Conservation (phyloP, 2,797 vertebrate genomes). For the Momotus momota region DNA sequence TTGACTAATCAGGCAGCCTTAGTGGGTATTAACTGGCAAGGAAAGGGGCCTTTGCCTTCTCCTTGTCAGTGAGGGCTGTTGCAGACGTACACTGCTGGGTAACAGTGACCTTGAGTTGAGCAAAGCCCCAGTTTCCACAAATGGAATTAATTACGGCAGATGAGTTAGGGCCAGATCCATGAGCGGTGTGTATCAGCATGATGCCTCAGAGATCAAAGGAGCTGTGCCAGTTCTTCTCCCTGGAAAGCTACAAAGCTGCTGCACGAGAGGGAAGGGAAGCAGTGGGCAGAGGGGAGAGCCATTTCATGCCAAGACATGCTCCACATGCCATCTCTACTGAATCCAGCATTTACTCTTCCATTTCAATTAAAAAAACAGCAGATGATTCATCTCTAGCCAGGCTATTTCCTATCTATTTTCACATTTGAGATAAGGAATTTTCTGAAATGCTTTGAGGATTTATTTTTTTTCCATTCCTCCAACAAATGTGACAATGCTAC, state of each 20-base stretch:
- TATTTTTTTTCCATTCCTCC: not conserved
- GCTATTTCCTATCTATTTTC: conserved; percentile 43
- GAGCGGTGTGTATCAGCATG: not conserved
- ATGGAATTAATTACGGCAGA: conserved; percentile 39
- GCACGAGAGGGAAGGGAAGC: not conserved
- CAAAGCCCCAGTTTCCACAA: conserved; percentile 22
- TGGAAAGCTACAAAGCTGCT: conserved; percentile 56
- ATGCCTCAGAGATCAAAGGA: conserved; percentile 28
- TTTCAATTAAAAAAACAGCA: conserved; percentile 11
- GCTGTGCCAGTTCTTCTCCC: conserved; percentile 57
- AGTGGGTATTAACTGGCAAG: not conserved
- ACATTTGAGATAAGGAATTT: conserved; percentile 34
- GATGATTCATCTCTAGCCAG: conserved; percentile 57
- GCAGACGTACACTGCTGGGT: conserved; percentile 2
- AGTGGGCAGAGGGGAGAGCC: conserved; percentile 1
- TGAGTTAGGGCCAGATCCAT: conserved; percentile 2
- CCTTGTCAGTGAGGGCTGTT: not conserved
- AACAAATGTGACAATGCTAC: not conserved
- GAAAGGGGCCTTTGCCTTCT: not conserved
- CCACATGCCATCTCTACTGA: conserved; percentile 27
- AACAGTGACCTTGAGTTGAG: conserved; percentile 38
- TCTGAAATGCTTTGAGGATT: conserved; percentile 41
- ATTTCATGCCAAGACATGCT: conserved; percentile 42
- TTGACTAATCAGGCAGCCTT: not conserved
- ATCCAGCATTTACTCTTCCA: conserved; percentile 15